Conservation (phyloP, 2,888 invertebrate genomes). For the Steinernema scapterisci region DNA sequence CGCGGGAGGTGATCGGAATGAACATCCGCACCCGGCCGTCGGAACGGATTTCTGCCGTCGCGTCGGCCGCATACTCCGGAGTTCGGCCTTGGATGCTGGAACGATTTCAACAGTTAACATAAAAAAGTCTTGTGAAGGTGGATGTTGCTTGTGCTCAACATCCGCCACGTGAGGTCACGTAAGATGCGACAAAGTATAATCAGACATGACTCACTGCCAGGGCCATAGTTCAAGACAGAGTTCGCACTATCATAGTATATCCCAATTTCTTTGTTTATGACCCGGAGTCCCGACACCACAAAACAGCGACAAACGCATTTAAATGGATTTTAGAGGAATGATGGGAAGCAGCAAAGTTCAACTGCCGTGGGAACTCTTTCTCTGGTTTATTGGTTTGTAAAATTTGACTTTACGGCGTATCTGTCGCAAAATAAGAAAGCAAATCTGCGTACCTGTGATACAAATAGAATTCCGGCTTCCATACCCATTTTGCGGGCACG, state of each 20-base stretch:
- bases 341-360: no score
- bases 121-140: neutral
- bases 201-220: no score
- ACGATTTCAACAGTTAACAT: no score
- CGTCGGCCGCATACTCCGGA: constrained; percentile 61
- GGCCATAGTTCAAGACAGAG: no score
- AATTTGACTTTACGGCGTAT: no score
- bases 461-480: constrained; percentile 67
- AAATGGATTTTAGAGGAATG: constrained; percentile 14
- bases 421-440: neutral
- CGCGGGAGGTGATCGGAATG: constrained; percentile 64
- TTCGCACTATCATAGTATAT: no score
- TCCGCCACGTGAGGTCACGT: no score
- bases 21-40: constrained; percentile 63
- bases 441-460: constrained; percentile 56
- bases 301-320: neutral
- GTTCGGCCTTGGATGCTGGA: constrained; percentile 60
- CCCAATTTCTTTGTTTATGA: constrained; percentile 23
- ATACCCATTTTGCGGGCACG: constrained; percentile 63
- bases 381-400: no score
- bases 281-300: neutral
- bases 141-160: neutral
- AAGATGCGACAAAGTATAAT: no score
- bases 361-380: no score
- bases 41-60: constrained; percentile 56